These are phyloP conservation scores for Sebastes trivittatus DNA, from an alignment of 2,797 vertebrate genomes.

Conservation along the genomic window DNA sequence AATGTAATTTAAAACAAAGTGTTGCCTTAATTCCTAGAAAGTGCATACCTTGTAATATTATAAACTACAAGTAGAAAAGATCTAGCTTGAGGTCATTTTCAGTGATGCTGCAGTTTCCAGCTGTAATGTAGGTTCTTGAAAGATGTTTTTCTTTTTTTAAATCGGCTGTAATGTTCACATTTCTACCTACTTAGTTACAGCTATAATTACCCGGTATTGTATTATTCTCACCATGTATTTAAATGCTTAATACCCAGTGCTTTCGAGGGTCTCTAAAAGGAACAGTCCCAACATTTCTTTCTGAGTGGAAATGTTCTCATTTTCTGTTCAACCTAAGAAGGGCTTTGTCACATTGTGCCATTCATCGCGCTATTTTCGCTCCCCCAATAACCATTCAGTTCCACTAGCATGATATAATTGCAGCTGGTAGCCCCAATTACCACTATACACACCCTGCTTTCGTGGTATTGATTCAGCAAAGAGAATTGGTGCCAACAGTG, in stretches of 20 bases:
- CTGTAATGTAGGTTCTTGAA: neutral
- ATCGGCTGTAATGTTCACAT: neutral
- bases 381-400: slow-evolving; percentile 15
- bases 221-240: neutral
- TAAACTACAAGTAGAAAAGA: slow-evolving; percentile 13
- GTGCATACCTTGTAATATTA: slow-evolving; percentile 43
- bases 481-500: slow-evolving; percentile 4
- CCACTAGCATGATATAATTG: slow-evolving; percentile 18
- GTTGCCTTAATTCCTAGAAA: slow-evolving; percentile 53
- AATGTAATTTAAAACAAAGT: slow-evolving; percentile 55
- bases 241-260: neutral
- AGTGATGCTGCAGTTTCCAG: neutral
- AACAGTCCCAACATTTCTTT: slow-evolving; percentile 39
- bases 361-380: slow-evolving; percentile 43
- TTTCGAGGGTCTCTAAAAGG: slow-evolving; percentile 29
- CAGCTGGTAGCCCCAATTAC: slow-evolving; percentile 43
- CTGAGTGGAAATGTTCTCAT: slow-evolving; percentile 42
- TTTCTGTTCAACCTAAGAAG: slow-evolving; percentile 70
- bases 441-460: slow-evolving; percentile 7
- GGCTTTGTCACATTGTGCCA: slow-evolving; percentile 76
- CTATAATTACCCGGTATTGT: neutral
- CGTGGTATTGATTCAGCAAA: slow-evolving; percentile 35
- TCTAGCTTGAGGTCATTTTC: neutral
- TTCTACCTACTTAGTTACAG: neutral
- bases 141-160: neutral